Base-by-base conservation (phyloP, 2,888 invertebrate genomes). In the Chalcis sispes region DNA sequence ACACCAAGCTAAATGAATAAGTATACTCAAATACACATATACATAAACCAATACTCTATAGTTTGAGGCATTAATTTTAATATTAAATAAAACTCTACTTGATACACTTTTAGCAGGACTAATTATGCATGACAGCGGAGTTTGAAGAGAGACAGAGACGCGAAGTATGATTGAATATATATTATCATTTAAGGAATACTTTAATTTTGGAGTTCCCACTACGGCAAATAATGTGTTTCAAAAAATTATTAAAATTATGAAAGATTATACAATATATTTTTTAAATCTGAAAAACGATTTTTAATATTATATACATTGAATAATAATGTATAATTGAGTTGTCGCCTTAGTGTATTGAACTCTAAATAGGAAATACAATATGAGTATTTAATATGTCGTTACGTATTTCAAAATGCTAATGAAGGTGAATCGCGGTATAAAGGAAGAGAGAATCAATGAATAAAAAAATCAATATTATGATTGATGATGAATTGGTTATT, bases 121-220 rank as follows among this genome's bases (percentile, higher is more conserved):
- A 72, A 25, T 52, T 81, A 81, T 83, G 82, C 86, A 82, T 82
- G 81, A 82, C 80, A 82, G 79, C 82, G 83, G 82, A 83, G 74
- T 79, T 83, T 82, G 64, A 78, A 86, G 85, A 85, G 84, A 84
- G 85, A 85, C 87, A 87, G 86, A 88, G 86, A 87, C 84, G 83
- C 81, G 83, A 84, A 81, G 25, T 54, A 58, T 67, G 61, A 18
- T 42, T 58, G 48, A 67, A 48, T 10, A 42, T n/a, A 64, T 27
- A 50, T 36, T 64, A 36, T n/a, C n/a, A 56, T 27, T 40, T 50
- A 61, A 71, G 59, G 46, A 29, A 46, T 15, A 46, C 23, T 61
- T 15, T 18, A 10, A 54, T 32, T 65, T 32, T 69, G 7, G 69
- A 69, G 69, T 36, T 69, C 69, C 58, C 32, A 69, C 69, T 69